A percentile compares a stretch with the other conserved stretches of the same genome.
These are phyloP conservation scores for Nebria brevicollis DNA, from an alignment of 2,888 invertebrate genomes.

Conservation along the genomic window DNA sequence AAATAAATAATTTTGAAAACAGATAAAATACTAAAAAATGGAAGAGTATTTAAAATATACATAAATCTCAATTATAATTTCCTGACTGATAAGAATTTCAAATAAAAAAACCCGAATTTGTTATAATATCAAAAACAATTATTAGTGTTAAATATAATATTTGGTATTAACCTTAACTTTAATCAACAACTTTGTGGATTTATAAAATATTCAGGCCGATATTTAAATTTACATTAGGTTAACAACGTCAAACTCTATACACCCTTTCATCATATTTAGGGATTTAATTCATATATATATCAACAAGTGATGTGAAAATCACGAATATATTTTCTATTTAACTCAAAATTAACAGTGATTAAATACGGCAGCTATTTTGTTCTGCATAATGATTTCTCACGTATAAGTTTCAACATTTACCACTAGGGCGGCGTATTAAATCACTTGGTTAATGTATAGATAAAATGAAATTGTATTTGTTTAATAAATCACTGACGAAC, in stretches of 20 bases:
- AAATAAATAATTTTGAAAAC: not conserved
- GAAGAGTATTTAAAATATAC: not conserved
- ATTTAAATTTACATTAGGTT: not conserved
- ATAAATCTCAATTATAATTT: not conserved
- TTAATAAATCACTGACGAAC: not conserved
- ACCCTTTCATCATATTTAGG: no score
- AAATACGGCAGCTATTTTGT: not conserved
- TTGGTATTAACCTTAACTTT: not conserved
- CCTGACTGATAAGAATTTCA: no score
- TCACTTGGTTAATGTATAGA: not conserved
- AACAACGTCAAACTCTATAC: no score
- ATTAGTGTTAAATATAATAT: not conserved
- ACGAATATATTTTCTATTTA: no score
- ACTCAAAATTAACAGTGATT: not conserved
- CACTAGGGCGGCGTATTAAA: not conserved
- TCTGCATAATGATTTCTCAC: not conserved
- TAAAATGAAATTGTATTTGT: not conserved
- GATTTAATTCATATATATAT: no score
- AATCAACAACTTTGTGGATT: not conserved
- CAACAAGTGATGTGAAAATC: no score
- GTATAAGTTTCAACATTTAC: no score
- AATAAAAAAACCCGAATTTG: no score
- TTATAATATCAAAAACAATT: not conserved
- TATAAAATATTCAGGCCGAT: not conserved
- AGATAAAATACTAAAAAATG: no score